These are phyloP conservation scores for Sporophila hypoxantha DNA, from an alignment of 2,113 vertebrate species.

Conservation along the genomic window DNA sequence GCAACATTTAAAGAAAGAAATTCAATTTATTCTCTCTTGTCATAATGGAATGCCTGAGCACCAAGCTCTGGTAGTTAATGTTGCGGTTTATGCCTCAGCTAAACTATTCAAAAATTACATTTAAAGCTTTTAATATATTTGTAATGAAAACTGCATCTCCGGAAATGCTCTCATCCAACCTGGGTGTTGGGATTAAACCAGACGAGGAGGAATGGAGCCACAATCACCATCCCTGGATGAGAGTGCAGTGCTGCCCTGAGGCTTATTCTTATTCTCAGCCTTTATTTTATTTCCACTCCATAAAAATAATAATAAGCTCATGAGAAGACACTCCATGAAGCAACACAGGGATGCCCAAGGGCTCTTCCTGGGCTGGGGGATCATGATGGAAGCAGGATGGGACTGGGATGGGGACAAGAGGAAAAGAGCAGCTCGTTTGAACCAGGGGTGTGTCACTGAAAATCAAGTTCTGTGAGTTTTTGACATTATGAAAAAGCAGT, in stretches of 20 bases:
- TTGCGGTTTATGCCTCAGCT: constrained; percentile 7
- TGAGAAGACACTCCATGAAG: neutral
- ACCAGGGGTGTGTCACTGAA: fast-evolving
- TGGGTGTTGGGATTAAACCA: neutral
- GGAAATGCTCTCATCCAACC: neutral
- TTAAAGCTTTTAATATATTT: constrained; percentile 12
- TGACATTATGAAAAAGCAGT: neutral
- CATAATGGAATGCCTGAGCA: neutral
- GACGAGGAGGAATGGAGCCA: neutral
- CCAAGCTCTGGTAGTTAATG: constrained; percentile 28
- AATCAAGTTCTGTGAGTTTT: neutral
- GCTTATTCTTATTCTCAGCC: constrained; percentile 9
- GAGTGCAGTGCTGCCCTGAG: neutral
- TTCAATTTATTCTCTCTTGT: constrained; percentile 22
- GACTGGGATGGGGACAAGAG: neutral
- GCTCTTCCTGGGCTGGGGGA: neutral
- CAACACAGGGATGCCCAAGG: neutral
- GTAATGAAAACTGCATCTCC: neutral
- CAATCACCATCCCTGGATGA: neutral
- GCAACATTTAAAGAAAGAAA: constrained; percentile 39
- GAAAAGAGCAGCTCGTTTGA: neutral
- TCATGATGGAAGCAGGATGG: neutral
- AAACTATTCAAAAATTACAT: constrained; percentile 35
- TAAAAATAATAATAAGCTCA: neutral
- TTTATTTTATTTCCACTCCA: neutral